Conservation (phyloP, 2,113 vertebrate genomes). For the Budorcas taxicolor region DNA sequence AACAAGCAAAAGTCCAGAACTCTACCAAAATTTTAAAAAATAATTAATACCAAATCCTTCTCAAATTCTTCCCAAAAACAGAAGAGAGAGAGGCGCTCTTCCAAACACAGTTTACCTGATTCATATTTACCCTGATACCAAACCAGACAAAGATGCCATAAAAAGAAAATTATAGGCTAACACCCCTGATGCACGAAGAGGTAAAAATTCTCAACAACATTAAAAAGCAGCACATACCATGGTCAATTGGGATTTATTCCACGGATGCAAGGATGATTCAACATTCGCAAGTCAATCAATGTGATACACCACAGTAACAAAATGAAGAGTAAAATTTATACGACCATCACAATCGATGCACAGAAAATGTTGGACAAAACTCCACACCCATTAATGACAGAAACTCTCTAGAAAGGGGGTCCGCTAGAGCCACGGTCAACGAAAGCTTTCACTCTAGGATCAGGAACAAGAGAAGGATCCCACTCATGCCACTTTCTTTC, state of each 20-base stretch:
- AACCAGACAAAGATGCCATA: not conserved
- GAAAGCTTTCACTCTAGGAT: not conserved
- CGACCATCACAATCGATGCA: not conserved
- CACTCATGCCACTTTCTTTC: not conserved
- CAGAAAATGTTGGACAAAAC: not conserved
- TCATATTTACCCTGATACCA: not conserved
- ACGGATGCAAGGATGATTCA: not conserved
- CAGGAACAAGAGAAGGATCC: not conserved
- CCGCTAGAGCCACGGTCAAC: fast-evolving
- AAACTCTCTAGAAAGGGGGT: not conserved
- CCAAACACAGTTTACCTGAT: not conserved
- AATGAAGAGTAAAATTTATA: not conserved
- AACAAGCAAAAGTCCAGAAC: not conserved
- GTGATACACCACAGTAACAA: not conserved
- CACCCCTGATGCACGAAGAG: not conserved
- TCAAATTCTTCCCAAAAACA: not conserved
- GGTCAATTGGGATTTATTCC: not conserved
- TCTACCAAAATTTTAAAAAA: not conserved
- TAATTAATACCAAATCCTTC: not conserved
- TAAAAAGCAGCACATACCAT: too few species aligned
- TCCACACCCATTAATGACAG: not conserved
- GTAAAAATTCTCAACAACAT: not conserved
- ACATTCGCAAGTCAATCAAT: not conserved
- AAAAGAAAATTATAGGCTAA: not conserved
- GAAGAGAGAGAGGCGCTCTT: not conserved